A percentile compares a stretch with the other conserved stretches of the same genome.
Evolutionary conservation across 2,113 vertebrate species (phyloP).

Genomic region (Cinclus mexicanus): DNA sequence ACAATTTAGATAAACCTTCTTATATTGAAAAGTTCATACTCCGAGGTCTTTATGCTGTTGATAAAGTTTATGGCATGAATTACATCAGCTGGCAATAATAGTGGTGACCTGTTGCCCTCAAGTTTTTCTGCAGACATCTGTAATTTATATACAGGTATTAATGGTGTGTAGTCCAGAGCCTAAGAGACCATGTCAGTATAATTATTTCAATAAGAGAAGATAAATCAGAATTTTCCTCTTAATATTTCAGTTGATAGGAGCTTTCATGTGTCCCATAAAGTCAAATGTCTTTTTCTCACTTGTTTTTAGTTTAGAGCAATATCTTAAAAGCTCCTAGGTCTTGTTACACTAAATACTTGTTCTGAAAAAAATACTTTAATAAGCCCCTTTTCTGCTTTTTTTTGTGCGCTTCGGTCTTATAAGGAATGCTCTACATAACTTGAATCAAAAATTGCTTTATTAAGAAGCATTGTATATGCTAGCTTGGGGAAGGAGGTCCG

Average conservation of each 20-base stretch:
- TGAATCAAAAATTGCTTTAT: not conserved
- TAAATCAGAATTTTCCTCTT: not conserved
- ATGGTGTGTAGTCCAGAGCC: not conserved
- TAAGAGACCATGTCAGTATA: not conserved
- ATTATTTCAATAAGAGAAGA: not conserved
- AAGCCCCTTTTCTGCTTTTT: not conserved
- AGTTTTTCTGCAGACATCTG: not conserved
- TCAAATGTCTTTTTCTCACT: not conserved
- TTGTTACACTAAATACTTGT: not conserved
- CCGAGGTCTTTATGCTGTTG: not conserved
- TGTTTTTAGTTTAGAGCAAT: not conserved
- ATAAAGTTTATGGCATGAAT: not conserved
- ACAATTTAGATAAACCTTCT: not conserved
- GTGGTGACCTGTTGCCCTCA: not conserved
- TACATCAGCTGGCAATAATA: conserved; percentile 24
- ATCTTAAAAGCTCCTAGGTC: not conserved
- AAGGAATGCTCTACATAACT: not conserved
- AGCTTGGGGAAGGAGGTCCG: not conserved
- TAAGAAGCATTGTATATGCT: not conserved
- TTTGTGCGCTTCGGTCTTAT: not conserved
- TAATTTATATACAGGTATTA: conserved; percentile 12
- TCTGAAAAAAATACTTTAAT: not conserved
- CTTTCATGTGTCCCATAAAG: not conserved
- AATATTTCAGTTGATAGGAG: not conserved
- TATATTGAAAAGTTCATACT: not conserved